Base-by-base conservation (phyloP, 1,140 invertebrate genomes). In the Aphis gossypii region DNA sequence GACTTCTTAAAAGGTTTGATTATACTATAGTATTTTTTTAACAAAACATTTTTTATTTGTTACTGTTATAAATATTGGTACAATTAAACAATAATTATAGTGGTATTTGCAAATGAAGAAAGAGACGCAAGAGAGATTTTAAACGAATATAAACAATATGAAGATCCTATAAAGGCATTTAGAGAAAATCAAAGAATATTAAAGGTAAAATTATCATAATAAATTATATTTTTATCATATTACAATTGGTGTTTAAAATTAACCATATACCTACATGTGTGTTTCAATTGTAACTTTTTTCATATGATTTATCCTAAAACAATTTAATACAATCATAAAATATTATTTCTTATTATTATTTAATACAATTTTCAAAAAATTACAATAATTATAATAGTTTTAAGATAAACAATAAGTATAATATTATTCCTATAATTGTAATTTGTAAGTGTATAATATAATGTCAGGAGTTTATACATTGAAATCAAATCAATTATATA, bases 81-180 rank as follows among this genome's bases (percentile, higher is more conserved):
- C 1, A 87, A 87, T n/a, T 48, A 35, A 38, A 88, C 20, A 56
- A 56, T 56, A 25, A 30, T 83, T 92, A 20, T 48, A 92, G 98
- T 98, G 23, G 97, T 99, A 95, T 97, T 97, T 54, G 96, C 97
- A 94, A 97, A 97, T 94, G 97, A 98, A 94, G 97, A 99, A 23
- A 97, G 98, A 87, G 99, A 99, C 96, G 98, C 99, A 1, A 96
- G 99, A 94, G 97, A 98, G 92, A 99, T 99, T 88, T 95, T 99
- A 88, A 97, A 97, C 94, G 98, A 99, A 95, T 99, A 99, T 95
- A 97, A 97, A 94, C 97, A 99, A 95, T 99, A 98, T 96, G 98
- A 99, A 93, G 98, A 99, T 96, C 99, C 99, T 23, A 96, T 99
- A 60, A 97, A 96, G 94, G 97, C 97, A 94, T 99, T 99, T 95